These are phyloP conservation scores for Catagonus wagneri DNA, from an alignment of 2,113 vertebrate genomes.

Conservation along the genomic window DNA sequence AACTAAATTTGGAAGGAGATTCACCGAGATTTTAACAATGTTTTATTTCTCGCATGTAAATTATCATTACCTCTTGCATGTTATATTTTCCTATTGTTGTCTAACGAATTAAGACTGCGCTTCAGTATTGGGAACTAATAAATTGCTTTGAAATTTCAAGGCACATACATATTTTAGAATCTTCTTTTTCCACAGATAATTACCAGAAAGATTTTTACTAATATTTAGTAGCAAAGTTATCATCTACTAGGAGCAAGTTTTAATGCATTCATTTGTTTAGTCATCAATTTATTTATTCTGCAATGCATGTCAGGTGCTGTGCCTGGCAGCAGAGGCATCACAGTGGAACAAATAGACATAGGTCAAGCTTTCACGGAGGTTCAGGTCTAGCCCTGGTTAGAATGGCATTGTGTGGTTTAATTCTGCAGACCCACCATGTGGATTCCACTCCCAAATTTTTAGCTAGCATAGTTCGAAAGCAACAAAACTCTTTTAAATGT, in stretches of 20 bases:
- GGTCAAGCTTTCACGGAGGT: background rate
- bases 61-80: background rate
- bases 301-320: accelerated
- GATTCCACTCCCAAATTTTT: background rate
- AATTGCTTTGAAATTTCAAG: background rate
- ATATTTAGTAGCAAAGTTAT: background rate
- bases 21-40: background rate
- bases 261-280: background rate
- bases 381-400: background rate
- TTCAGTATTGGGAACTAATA: background rate
- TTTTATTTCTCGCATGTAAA: background rate
- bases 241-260: background rate
- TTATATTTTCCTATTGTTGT: background rate
- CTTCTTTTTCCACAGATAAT: background rate
- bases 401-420: background rate
- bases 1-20: background rate
- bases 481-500: background rate
- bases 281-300: background rate
- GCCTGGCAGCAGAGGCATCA: accelerated
- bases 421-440: background rate
- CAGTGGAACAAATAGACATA: background rate
- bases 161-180: background rate
- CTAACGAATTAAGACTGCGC: background rate
- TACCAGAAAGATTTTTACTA: constrained; percentile 1
- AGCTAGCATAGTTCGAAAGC: background rate